Conservation (phyloP, 2,888 invertebrate species). For the Agrochola circellaris region DNA sequence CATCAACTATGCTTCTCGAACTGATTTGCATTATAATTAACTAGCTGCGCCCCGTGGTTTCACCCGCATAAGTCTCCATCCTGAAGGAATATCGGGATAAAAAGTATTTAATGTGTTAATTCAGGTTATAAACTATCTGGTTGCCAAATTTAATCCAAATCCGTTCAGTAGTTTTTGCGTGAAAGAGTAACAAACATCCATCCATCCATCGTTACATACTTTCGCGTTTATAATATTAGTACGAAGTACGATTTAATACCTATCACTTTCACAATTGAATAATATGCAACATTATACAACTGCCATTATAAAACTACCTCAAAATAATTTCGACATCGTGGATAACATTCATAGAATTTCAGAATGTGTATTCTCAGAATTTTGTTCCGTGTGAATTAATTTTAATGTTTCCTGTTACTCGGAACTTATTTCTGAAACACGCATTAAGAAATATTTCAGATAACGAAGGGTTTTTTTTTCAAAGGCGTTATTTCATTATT, state of each 20-base stretch:
- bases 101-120: too few species aligned
- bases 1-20: too few species aligned
- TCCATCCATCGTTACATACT: too few species aligned
- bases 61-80: too few species aligned
- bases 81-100: too few species aligned
- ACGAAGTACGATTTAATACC: too few species aligned
- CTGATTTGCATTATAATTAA: slow-evolving; percentile 2
- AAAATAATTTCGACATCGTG: slow-evolving; percentile 3
- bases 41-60: too few species aligned
- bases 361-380: neutral
- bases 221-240: too few species aligned
- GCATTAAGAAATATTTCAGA: neutral
- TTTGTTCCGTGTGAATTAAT: neutral
- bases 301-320: neutral
- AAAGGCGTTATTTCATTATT: neutral
- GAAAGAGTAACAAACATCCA: too few species aligned
- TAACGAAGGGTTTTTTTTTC: neutral
- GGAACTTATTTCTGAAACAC: neutral
- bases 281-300: neutral
- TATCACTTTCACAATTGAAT: neutral
- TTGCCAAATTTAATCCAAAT: too few species aligned
- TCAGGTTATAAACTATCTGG: too few species aligned
- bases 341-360: neutral
- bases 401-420: neutral
- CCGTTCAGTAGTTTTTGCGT: too few species aligned